A percentile compares a stretch with the other conserved stretches of the same genome.
phyloP scores from a whole-genome alignment of 2,797 vertebrate genomes.

The Rhinatrema bivittatum region DNA sequence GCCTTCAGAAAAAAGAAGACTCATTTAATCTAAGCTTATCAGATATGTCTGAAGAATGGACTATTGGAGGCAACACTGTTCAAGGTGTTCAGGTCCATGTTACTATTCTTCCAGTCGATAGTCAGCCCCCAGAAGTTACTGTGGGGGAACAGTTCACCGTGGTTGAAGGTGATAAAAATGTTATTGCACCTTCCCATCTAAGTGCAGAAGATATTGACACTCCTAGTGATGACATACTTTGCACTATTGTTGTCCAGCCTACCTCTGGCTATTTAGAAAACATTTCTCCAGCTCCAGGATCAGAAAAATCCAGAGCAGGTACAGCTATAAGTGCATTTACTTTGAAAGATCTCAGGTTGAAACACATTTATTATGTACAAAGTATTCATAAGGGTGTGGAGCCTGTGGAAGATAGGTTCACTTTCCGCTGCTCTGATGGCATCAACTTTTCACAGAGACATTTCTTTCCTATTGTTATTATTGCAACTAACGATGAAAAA shows the following conservation, averaged over 20 bases:
- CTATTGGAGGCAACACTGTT: slow-evolving; percentile 70
- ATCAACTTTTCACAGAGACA: slow-evolving; percentile 87
- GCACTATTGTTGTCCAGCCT: slow-evolving; percentile 85
- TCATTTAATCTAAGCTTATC: slow-evolving; percentile 87
- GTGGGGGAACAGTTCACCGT: slow-evolving; percentile 72
- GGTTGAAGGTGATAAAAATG: slow-evolving; percentile 72
- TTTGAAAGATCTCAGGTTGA: slow-evolving; percentile 81
- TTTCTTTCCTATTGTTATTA: slow-evolving; percentile 80
- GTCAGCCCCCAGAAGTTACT: slow-evolving; percentile 77
- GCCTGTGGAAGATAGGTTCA: slow-evolving; percentile 87
- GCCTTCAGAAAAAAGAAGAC: slow-evolving; percentile 74
- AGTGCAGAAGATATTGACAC: slow-evolving; percentile 78
- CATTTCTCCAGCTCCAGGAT: slow-evolving; percentile 89
- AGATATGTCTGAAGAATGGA: slow-evolving; percentile 86
- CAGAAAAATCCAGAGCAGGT: slow-evolving; percentile 89
- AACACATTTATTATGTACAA: slow-evolving; percentile 90
- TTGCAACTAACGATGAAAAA: slow-evolving; percentile 84
- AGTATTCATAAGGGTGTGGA: slow-evolving; percentile 89
- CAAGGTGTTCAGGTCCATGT: slow-evolving; percentile 83
- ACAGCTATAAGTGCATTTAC: slow-evolving; percentile 86
- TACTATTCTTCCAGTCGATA: slow-evolving; percentile 89
- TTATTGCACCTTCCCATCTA: slow-evolving; percentile 68
- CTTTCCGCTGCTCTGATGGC: slow-evolving; percentile 91
- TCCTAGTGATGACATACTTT: slow-evolving; percentile 79
- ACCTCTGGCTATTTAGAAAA: slow-evolving; percentile 88